These are phyloP conservation scores for Callipepla californica DNA, from an alignment of 2,113 vertebrate species.

Conservation along the genomic window DNA sequence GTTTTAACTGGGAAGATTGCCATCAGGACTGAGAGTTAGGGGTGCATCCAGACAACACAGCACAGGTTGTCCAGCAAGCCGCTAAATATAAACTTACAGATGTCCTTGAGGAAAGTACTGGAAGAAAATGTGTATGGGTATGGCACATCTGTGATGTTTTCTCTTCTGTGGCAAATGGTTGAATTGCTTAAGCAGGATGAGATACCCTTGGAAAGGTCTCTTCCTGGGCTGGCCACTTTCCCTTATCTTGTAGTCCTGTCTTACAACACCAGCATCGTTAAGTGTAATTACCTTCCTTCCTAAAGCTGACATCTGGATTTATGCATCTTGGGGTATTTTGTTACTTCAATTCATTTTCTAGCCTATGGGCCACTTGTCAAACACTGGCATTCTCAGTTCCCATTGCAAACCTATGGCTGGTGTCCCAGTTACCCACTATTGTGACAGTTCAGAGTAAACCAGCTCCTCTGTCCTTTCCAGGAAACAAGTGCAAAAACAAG, in stretches of 20 bases:
- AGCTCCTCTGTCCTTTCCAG: background rate
- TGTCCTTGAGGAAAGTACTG: background rate
- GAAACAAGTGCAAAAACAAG: background rate
- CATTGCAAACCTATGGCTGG: fast-evolving
- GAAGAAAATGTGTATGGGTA: background rate
- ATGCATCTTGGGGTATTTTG: background rate
- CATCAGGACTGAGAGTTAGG: background rate
- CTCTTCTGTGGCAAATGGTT: background rate
- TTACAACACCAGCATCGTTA: background rate
- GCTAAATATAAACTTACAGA: background rate
- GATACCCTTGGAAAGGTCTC: background rate
- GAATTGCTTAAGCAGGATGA: background rate
- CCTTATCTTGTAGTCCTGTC: background rate
- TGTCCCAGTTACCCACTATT: background rate
- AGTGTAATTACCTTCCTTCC: constrained; percentile 1
- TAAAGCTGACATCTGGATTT: background rate
- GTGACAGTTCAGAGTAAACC: background rate
- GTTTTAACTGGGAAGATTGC: background rate
- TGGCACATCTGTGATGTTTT: background rate
- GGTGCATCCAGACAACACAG: background rate
- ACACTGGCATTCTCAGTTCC: background rate
- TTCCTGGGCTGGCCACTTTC: background rate
- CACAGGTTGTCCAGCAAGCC: constrained; percentile 16
- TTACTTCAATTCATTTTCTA: background rate
- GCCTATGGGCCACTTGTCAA: background rate